A percentile compares a stretch with the other conserved stretches of the same genome.
phyloP scores from a whole-genome alignment of 2,113 vertebrate species.

The Lepus timidus region DNA sequence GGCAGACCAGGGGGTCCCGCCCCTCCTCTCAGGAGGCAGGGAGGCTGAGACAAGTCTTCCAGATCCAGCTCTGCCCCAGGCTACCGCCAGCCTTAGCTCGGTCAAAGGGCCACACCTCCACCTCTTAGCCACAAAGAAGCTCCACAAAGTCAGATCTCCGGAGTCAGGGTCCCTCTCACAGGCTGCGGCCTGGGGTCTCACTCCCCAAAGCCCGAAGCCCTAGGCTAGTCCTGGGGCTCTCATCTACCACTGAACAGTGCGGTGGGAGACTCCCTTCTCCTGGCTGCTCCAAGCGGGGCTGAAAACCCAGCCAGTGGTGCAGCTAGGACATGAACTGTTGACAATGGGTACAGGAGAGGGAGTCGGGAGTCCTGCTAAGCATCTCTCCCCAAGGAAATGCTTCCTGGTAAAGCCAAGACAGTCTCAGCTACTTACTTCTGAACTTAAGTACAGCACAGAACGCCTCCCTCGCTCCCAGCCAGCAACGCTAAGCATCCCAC shows the following conservation, averaged over 20 bases:
- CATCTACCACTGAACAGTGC: neutral
- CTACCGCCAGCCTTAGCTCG: neutral
- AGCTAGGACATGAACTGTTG: neutral
- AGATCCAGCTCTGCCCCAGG: neutral
- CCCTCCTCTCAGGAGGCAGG: neutral
- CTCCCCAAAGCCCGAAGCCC: conserved; percentile 2
- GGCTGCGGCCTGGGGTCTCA: neutral
- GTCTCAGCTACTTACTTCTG: neutral
- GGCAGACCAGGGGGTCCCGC: neutral
- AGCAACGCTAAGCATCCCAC: neutral
- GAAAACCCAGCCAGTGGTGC: neutral
- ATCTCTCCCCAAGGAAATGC: neutral
- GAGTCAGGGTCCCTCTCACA: neutral
- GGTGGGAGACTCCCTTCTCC: neutral
- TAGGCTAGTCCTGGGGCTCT: neutral
- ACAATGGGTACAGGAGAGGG: neutral
- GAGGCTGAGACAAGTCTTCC: neutral
- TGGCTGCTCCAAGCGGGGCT: neutral
- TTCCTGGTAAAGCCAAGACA: neutral
- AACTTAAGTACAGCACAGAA: neutral
- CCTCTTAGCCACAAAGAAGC: neutral
- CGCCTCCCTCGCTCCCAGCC: no score
- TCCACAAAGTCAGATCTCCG: neutral
- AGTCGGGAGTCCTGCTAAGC: neutral
- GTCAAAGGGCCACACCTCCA: neutral